Base-by-base conservation (phyloP, 2,797 vertebrate genomes). In the Fratercula arctica region DNA sequence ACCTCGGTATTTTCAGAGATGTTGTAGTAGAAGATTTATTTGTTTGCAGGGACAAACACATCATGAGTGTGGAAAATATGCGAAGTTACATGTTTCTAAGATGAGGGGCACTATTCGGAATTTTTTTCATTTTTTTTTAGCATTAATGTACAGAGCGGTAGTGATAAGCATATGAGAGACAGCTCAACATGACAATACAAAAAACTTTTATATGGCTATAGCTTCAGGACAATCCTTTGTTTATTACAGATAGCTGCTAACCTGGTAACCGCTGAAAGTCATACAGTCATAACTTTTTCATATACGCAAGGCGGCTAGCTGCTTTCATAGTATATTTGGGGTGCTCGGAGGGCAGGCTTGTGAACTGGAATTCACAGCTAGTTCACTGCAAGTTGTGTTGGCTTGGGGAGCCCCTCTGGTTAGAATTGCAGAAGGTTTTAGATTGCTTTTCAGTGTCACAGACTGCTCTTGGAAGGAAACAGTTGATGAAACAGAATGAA, bases 151-250 rank as follows among this genome's bases (percentile, higher is more conserved):
- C 5, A 37, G 10, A 9, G 24, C 69, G 23, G 11, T 69, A 16
- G 10, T 25, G 17, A 2, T 72, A 33, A 39, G 19, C n/a, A 9
- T 59, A 7, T 10, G 16, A 37, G 48, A 5, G 29, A 9, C 6
- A 63, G 50, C 28, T 69, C 23, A 78, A 1, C 3, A 0, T 25
- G 21, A 10, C 0, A 1, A 6, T 39, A 14, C 1, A 8, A 4
- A 72, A 33, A 12, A 6, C 4, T 53, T 68, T 1, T 17, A 0
- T 1, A 0, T 39, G 29, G 12, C 46, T 67, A 7, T 24, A 43
- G 33, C 24, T 87, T 84, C 17, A 60, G 51, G 24, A 23, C 0
- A 3, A 26, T 74, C 31, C 11, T 60, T 67, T 53, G 23, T 43
- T 84, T 46, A 4, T 82, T 77, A 50, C 8, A 26, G 35, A 26